phyloP scores from a whole-genome alignment of 2,797 vertebrate species.

The Apogon hyalosoma region DNA sequence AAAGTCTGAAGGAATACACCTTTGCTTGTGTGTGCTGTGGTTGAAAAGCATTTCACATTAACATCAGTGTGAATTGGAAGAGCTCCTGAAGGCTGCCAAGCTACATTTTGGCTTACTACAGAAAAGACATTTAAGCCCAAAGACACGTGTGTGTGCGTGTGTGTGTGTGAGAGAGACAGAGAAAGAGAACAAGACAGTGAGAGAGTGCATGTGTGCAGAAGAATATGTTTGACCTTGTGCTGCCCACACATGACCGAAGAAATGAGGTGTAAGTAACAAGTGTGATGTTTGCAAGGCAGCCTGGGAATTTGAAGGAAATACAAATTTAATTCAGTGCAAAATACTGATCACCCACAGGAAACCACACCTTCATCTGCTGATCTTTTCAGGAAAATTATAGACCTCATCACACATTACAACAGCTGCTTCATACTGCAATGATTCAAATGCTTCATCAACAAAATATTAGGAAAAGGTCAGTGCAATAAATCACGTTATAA shows the following conservation, averaged over 20 bases:
- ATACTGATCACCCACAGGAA: constrained; percentile 17
- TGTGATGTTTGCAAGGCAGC: constrained; percentile 26
- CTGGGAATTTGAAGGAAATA: constrained; percentile 18
- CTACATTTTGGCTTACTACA: constrained; percentile 37
- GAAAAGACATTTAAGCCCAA: constrained; percentile 47
- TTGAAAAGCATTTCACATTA: constrained; percentile 53
- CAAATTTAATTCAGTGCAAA: constrained; percentile 14
- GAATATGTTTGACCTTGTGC: constrained; percentile 36
- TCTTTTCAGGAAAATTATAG: not conserved
- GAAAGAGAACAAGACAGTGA: not conserved
- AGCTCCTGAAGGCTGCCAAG: constrained; percentile 57
- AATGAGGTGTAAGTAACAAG: constrained; percentile 49
- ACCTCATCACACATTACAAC: not conserved
- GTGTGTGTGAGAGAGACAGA: constrained; percentile 1
- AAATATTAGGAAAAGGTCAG: constrained; percentile 3
- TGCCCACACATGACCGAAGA: constrained; percentile 33
- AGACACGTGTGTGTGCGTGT: constrained; percentile 33
- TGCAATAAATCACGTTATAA: not conserved
- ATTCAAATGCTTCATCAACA: constrained; percentile 14
- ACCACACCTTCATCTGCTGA: not conserved
- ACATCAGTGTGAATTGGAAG: constrained; percentile 33
- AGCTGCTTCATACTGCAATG: not conserved
- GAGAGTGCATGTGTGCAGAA: constrained; percentile 8
- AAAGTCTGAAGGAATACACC: constrained; percentile 23
- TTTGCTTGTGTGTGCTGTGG: constrained; percentile 23